A percentile compares a stretch with the other conserved stretches of the same genome.
Conservation (phyloP, 2,113 vertebrate genomes). For the Lepus americanus region DNA sequence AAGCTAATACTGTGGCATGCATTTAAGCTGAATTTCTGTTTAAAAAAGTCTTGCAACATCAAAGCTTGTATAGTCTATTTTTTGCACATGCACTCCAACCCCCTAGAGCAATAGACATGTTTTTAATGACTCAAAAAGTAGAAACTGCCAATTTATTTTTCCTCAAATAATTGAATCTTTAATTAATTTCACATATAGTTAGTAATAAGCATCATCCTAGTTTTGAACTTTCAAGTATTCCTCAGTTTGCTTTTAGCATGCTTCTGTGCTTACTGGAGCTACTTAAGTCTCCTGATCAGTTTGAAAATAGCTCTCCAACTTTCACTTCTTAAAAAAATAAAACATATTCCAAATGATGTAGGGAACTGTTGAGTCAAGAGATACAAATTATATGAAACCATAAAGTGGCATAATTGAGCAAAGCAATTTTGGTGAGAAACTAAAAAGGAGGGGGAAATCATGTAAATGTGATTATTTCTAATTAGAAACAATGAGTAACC, state of each 20-base stretch:
- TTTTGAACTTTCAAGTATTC: constrained; percentile 79
- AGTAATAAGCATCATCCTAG: constrained; percentile 74
- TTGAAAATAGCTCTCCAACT: constrained; percentile 77
- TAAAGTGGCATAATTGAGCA: constrained; percentile 76
- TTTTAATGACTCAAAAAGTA: constrained; percentile 83
- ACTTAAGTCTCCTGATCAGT: constrained; percentile 64
- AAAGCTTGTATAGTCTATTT: constrained; percentile 72
- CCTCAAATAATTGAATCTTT: constrained; percentile 82
- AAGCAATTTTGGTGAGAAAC: constrained; percentile 78
- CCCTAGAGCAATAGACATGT: constrained; percentile 79
- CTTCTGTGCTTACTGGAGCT: constrained; percentile 57
- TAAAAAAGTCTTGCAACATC: constrained; percentile 67
- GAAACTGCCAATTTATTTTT: constrained; percentile 83
- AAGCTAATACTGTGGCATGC: constrained; percentile 32
- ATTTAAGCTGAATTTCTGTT: constrained; percentile 70
- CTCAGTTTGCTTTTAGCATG: constrained; percentile 68
- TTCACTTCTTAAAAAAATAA: constrained; percentile 76
- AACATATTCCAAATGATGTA: constrained; percentile 69
- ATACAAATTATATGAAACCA: constrained; percentile 79
- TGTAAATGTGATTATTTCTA: constrained; percentile 84
- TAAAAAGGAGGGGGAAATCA: constrained; percentile 80
- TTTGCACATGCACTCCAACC: constrained; percentile 56
- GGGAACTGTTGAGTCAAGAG: constrained; percentile 79
- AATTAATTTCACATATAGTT: constrained; percentile 84
- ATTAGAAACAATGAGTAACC: constrained; percentile 84